These are phyloP conservation scores for Fissipunctia ypsillon DNA, from an alignment of 2,888 invertebrate genomes.

Conservation along the genomic window DNA sequence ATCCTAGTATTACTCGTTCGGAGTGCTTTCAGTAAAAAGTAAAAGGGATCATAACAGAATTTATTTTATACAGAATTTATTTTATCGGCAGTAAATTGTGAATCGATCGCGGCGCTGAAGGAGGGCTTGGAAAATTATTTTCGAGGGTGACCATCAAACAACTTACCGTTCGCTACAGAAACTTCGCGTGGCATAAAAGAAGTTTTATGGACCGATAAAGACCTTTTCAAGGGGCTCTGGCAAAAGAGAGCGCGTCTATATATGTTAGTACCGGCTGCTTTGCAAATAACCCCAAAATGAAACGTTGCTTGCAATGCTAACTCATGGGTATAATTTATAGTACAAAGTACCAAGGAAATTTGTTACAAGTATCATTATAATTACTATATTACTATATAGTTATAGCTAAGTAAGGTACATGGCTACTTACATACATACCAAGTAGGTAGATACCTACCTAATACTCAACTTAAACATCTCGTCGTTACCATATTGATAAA, in stretches of 20 bases:
- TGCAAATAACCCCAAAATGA: constrained; percentile 74
- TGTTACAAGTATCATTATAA: not conserved
- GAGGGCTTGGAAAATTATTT: constrained; percentile 87
- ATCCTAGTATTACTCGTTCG: constrained; percentile 83
- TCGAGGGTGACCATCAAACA: constrained; percentile 87
- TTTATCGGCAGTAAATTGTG: constrained; percentile 84
- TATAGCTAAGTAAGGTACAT: constrained; percentile 1
- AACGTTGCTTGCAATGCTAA: constrained; percentile 59
- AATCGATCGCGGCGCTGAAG: constrained; percentile 81
- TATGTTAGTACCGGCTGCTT: constrained; percentile 66
- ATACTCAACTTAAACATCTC: not conserved
- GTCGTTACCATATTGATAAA: not conserved
- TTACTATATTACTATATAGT: not conserved
- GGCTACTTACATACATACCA: not conserved
- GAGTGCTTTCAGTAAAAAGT: constrained; percentile 82
- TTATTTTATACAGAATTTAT: constrained; percentile 86
- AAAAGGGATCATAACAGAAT: constrained; percentile 87
- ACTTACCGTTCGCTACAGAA: constrained; percentile 84
- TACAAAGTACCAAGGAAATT: constrained; percentile 23
- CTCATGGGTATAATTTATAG: constrained; percentile 49
- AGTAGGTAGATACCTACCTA: not conserved
- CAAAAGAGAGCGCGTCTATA: constrained; percentile 75
- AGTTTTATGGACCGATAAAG: constrained; percentile 89
- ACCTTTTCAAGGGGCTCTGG: constrained; percentile 85
- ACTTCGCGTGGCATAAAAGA: constrained; percentile 86